Percentiles rank a stretch among this genome's conserved stretches.
Evolutionary conservation across 30 jellyfish, hydroid and myxozoan genomes (phyloP).

Genomic region (Hydractinia echinata): DNA sequence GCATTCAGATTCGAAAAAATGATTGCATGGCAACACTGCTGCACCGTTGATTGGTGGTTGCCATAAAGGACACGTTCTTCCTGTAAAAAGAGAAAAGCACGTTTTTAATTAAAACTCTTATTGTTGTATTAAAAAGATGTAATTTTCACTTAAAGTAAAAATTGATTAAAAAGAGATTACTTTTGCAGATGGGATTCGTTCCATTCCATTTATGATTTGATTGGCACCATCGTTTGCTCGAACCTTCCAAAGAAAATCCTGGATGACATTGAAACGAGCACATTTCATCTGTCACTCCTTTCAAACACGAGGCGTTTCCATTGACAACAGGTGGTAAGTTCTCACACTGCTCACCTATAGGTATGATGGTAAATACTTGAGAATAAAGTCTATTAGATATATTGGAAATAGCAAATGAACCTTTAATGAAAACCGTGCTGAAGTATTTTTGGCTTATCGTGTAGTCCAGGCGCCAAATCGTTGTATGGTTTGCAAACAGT

Average conservation of each 20-base stretch:
- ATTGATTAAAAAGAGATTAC: slow-evolving; percentile 11
- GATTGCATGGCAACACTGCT: slow-evolving; percentile 44
- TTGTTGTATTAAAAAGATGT: too few species aligned
- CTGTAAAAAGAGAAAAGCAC: slow-evolving; percentile 11
- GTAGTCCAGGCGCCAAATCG: too few species aligned
- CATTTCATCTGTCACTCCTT: slow-evolving; percentile 53
- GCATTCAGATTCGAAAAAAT: slow-evolving; percentile 54
- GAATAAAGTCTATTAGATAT: too few species aligned
- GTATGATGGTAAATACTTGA: neutral
- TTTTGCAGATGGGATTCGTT: slow-evolving; percentile 44
- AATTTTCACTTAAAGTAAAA: neutral
- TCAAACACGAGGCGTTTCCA: slow-evolving; percentile 58
- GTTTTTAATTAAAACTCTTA: too few species aligned
- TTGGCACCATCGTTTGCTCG: slow-evolving; percentile 42
- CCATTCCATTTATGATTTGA: slow-evolving; percentile 74
- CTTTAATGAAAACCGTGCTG: neutral
- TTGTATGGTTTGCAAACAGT: too few species aligned
- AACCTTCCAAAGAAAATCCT: slow-evolving; percentile 56
- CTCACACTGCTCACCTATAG: slow-evolving; percentile 49
- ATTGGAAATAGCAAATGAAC: too few species aligned
- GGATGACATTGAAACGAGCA: slow-evolving; percentile 45
- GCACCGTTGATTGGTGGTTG: slow-evolving; percentile 42
- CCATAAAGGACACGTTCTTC: slow-evolving; percentile 38
- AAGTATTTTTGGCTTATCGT: neutral
- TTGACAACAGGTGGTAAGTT: slow-evolving; percentile 54